phyloP scores from a whole-genome alignment of 2,888 invertebrate genomes.

The Drepana falcataria region DNA sequence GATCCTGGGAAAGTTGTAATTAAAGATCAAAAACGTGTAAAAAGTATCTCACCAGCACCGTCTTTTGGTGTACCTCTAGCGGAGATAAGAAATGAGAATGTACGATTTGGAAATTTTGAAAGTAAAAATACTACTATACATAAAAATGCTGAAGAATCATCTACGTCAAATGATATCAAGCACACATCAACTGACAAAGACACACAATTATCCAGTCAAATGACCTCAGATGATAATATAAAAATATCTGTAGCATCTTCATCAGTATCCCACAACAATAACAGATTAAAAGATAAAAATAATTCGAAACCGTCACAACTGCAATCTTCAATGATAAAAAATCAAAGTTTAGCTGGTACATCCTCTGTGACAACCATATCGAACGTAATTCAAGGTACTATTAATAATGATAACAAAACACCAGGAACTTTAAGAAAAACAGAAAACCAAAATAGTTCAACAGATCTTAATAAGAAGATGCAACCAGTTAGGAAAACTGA shows the following conservation, averaged over 20 bases:
- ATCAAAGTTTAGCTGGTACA: constrained; percentile 13
- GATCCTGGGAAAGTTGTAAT: constrained; percentile 2
- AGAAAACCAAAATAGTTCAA: not conserved
- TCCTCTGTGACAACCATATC: not conserved
- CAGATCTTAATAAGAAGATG: not conserved
- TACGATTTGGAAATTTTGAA: not conserved
- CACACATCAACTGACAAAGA: not conserved
- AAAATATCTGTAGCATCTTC: not conserved
- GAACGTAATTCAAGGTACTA: not conserved
- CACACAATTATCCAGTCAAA: not conserved
- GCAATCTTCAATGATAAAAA: constrained; percentile 31
- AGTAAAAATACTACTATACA: not conserved
- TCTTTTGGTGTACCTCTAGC: not conserved
- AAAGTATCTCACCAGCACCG: too few relatives aligned
- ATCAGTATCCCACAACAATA: not conserved
- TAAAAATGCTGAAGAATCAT: not conserved
- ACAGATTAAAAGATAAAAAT: constrained; percentile 6
- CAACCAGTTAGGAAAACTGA: not conserved
- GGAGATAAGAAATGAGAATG: not conserved
- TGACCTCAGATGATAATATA: not conserved
- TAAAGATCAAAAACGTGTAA: not conserved
- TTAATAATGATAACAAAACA: not conserved
- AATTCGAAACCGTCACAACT: constrained; percentile 17
- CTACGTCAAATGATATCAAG: not conserved
- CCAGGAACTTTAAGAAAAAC: not conserved